Base-by-base conservation (phyloP, 2,113 vertebrate species). In the Thinocorus orbignyianus region DNA sequence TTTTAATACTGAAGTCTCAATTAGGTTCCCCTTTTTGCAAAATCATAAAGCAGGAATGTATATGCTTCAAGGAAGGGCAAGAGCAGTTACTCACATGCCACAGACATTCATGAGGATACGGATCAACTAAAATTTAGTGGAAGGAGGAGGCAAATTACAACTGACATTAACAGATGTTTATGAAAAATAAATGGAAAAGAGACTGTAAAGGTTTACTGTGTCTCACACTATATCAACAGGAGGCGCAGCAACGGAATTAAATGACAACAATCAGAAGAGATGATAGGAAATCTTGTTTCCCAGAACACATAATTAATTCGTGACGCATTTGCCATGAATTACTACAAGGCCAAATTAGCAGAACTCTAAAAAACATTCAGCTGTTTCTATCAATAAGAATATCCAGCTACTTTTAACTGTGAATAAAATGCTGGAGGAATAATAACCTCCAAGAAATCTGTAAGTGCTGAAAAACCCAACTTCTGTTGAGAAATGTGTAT, bases 151-250 rank as follows among this genome's bases (percentile, higher is more conserved):
- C 46, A n/a, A 88, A 93, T 92, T 88, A 89, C 55, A 94, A 88
- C 17, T 81, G 92, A 92, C 64, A 68, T 87, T 74, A 73, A 68
- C 91, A 95, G 82, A 83, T 81, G 77, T 83, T 93, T 95, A 74
- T 70, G 61, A 92, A 62, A 79, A 88, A 91, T 62, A 81, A 92
- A 70, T 35, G 71, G 58, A 83, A 90, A 82, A 86, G 30, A 81
- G 42, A 37, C 61, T 66, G 70, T 46, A 76, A 92, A 77, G 41
- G 44, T 94, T 94, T 77, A 39, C 54, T 82, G 37, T 73, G 60
- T 73, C 77, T 92, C 51, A 60, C 61, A 72, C 17, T 84, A 3
- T 33, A 91, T 37, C 88, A 92, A 65, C 48, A 73, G 68, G 69
- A 78, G n/a, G 51, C 19, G 8, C 31, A 69, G 17, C 74, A 60